Evolutionary conservation across 2,888 invertebrate species (phyloP).

Genomic region (Morinoia aosen): DNA sequence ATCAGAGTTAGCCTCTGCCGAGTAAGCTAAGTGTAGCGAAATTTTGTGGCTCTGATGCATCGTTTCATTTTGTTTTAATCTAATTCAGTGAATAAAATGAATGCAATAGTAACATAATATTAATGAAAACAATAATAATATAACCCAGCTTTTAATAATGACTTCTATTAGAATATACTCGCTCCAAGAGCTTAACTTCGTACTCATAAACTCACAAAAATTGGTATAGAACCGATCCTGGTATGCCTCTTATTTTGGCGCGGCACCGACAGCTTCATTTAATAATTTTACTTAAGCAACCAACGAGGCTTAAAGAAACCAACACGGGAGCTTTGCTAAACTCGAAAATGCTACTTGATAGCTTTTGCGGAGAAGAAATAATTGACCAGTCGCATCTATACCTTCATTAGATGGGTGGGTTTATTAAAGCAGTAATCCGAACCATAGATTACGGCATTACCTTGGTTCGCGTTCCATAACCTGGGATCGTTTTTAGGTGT

Average conservation of each 20-base stretch:
- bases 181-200: background rate
- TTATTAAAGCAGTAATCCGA: background rate
- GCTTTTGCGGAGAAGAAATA: background rate
- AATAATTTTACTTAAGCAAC: background rate
- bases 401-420: background rate
- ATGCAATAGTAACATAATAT: no score
- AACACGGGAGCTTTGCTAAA: background rate
- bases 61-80: no score
- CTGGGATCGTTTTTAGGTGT: background rate
- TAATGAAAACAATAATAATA: no score
- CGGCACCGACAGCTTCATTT: background rate
- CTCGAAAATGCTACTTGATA: background rate
- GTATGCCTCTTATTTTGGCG: background rate
- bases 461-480: background rate
- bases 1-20: no score
- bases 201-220: background rate
- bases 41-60: no score
- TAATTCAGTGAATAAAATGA: no score
- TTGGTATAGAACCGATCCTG: background rate
- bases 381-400: background rate
- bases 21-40: no score
- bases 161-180: no score
- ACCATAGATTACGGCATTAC: background rate
- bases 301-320: background rate
- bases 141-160: no score